Evolutionary conservation across 2,113 vertebrate species (phyloP), one percentile per base, ranked within the genome.

Genomic region (Isurus oxyrinchus): DNA sequence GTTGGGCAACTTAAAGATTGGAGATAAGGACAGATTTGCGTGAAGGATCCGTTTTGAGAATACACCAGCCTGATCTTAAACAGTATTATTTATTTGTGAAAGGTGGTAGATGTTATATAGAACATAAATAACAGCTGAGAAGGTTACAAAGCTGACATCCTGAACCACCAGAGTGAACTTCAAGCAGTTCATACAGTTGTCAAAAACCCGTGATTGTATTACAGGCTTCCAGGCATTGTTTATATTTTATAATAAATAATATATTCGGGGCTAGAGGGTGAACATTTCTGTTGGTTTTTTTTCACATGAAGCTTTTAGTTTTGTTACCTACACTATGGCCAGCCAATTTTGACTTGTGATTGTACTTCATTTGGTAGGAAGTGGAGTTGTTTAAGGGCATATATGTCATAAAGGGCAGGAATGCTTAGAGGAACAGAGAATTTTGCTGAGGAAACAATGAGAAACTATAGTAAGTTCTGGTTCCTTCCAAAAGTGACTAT

Each of bases 1-100:
- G 31, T 93, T 93, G 90, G 90, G 90, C 57, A 40, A 93, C 90
- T 93, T 61, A 63, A 93, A 61, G 90, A 61, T 93, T 93, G 90
- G 57, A n/a, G 90, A 93, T 93, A 93, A n/a, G 55, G 23, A 59
- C 88, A 91, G 55, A 91, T 91, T 93, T 93, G 90, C 16, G 5
- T 35, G 14, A 35, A n/a, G 57, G 35, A 93, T 61, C 90, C 35
- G 31, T 61, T 61, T 14, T 57, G 57, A 57, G 90, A 90, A 27
- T 14, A 31, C 49, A 59, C 35, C 87, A 90, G 55, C 35, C 57
- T 93, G 57, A 93, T 61, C 11, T 61, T 61, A 93, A 93, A 63
- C 31, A n/a, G 59, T 40, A 61, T 59, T 91, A 31, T 93, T 93
- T 93, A 93, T 93, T 61, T 31, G 14, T 16, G 59, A 93, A 35